Evolutionary conservation across 30 jellyfish, hydroid and myxozoan species (phyloP).

Genomic region (Clytia hemisphaerica): DNA sequence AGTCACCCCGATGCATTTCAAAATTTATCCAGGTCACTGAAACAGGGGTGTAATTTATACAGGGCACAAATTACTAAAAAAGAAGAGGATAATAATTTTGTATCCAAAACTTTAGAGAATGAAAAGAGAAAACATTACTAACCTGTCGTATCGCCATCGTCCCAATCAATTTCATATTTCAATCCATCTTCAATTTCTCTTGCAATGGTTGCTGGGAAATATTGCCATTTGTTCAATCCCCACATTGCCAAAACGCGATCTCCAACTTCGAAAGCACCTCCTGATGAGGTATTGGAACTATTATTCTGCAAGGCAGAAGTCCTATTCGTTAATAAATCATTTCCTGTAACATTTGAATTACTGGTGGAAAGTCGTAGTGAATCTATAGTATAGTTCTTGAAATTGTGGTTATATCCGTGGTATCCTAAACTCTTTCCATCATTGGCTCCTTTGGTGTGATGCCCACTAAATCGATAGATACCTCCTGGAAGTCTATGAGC

Average conservation of each 20-base stretch:
- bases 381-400: too few relatives aligned
- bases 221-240: slow-evolving; percentile 73
- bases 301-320: too few relatives aligned
- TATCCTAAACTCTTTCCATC: slow-evolving; percentile 63
- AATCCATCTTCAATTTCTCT: slow-evolving; percentile 23
- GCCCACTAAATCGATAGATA: slow-evolving; percentile 54
- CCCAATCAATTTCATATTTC: slow-evolving; percentile 67
- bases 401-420: slow-evolving; percentile 26
- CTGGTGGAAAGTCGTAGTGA: too few relatives aligned
- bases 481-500: slow-evolving; percentile 20
- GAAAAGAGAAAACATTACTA: neutral
- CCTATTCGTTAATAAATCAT: too few relatives aligned
- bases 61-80: too few relatives aligned
- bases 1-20: too few relatives aligned
- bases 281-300: too few relatives aligned
- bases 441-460: slow-evolving; percentile 56
- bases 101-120: neutral
- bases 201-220: slow-evolving; percentile 55
- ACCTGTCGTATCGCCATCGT: slow-evolving; percentile 76
- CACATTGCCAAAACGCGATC: slow-evolving; percentile 75
- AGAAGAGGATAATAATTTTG: too few relatives aligned
- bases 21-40: too few relatives aligned
- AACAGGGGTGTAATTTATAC: too few relatives aligned
- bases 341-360: too few relatives aligned
- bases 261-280: too few relatives aligned